Evolutionary conservation across 2,797 vertebrate genomes (phyloP).

Genomic region (Tiaroga cobitis): DNA sequence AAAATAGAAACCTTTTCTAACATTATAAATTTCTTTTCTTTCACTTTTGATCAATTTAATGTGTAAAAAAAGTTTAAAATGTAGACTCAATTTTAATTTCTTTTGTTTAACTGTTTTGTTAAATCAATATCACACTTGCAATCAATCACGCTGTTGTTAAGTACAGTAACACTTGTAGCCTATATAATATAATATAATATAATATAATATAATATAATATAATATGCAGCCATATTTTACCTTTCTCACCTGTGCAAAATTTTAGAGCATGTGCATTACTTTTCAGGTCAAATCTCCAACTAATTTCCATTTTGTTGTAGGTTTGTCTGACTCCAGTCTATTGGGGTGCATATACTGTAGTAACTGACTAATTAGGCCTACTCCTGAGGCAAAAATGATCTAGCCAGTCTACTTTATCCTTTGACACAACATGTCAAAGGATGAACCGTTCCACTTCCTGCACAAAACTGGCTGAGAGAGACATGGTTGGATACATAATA

Average conservation of each 20-base stretch:
- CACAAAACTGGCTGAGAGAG: neutral
- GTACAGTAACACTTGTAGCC: neutral
- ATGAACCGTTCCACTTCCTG: neutral
- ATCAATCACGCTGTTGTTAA: neutral
- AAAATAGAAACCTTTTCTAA: neutral
- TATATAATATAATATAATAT: neutral
- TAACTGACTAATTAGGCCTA: neutral
- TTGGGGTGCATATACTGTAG: neutral
- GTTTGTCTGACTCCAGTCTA: conserved; percentile 5
- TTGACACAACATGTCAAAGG: neutral
- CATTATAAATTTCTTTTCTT: neutral
- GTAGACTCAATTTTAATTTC: neutral
- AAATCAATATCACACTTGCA: neutral
- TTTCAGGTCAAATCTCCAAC: neutral
- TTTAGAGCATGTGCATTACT: neutral
- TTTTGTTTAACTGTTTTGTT: neutral
- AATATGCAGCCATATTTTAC: neutral
- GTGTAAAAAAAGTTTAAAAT: neutral
- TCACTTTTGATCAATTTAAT: neutral
- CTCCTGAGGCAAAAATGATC: neutral
- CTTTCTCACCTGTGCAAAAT: neutral
- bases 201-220: neutral
- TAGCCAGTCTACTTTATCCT: conserved; percentile 19
- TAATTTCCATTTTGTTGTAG: neutral
- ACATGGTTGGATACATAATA: neutral